Conservation (phyloP, 2,113 vertebrate genomes). For the Galeopterus variegatus region DNA sequence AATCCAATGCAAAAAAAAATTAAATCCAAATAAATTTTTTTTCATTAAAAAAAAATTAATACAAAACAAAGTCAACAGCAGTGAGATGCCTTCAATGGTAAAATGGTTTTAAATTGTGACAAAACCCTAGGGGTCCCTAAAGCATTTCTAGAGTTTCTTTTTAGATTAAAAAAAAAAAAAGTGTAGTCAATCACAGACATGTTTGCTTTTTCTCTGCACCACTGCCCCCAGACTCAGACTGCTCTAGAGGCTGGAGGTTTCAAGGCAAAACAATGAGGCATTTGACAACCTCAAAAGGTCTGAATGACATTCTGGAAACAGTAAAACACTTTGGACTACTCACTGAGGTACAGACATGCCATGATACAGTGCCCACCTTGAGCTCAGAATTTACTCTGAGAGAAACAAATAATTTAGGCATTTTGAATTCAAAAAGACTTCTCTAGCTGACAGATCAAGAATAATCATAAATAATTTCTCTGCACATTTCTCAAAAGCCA, state of each 20-base stretch:
- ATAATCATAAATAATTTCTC: not conserved
- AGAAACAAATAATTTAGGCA: conserved; percentile 1
- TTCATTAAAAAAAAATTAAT: conserved; percentile 47
- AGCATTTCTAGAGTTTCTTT: conserved; percentile 66
- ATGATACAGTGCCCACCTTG: not conserved
- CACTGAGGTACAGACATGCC: not conserved
- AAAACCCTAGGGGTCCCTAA: conserved; percentile 27
- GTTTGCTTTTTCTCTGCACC: conserved; percentile 75
- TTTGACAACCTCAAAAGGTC: conserved; percentile 67
- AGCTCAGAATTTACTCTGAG: conserved; percentile 13
- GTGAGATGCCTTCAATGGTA: not conserved
- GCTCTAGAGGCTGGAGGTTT: conserved; percentile 39
- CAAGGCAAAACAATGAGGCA: conserved; percentile 70
- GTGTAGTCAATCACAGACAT: conserved; percentile 53
- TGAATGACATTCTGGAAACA: conserved; percentile 68
- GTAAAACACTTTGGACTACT: conserved; percentile 43
- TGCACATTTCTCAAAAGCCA: not conserved
- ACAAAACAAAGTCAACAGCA: conserved; percentile 31
- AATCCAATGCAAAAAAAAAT: conserved; percentile 12
- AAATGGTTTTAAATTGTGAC: conserved; percentile 71
- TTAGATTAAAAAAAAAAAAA: not conserved
- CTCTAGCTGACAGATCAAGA: not conserved
- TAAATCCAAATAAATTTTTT: not conserved
- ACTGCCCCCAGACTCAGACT: conserved; percentile 60
- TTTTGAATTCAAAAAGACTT: conserved; percentile 27